Evolutionary conservation across 2,797 vertebrate genomes (phyloP), one percentile per base, ranked within the genome.

Genomic region (Acridotheres tristis): DNA sequence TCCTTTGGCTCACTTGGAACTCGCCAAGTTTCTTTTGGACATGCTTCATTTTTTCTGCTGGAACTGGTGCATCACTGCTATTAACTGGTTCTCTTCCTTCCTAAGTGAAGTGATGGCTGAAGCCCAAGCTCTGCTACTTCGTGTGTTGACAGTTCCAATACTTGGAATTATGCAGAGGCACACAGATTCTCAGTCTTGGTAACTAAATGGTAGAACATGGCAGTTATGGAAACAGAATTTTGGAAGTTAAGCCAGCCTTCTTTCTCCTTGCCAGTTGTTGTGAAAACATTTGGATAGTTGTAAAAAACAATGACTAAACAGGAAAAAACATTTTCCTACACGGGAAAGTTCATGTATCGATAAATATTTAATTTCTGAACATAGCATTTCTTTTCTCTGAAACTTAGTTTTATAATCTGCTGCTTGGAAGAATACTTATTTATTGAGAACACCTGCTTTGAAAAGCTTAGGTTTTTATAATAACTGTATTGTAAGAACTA

Each of bases 1-100:
- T 98, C 94, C 95, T 97, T 97, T 97, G 97, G 96, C 97, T 98
- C 95, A 91, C 96, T 98, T 98, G 98, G 97, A 98, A 98, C 94
- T 96, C 82, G 13, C 7, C 5, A 96, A 97, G 97, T 98, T 98
- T 98, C 97, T 98, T 95, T 98, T 98, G 97, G 97, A 97, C 90
- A 66, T 91, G 90, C 94, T 88, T 97, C 94, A 83, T 80, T 97
- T 96, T 90, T 97, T 96, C 94, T 96, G 92, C 83, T 97, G 96
- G 97, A 98, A 97, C 95, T 96, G 96, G 94, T 95, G 97, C 96
- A 97, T 98, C 96, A 90, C 93, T 97, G 92, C 95, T 97, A 82
- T 97, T 97, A 98, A 97, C 96, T 97, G 93, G 81, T 97, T 98
- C 93, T 97, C 85, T 97, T 96, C 96, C 97, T 97, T 97, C 96